A percentile compares a stretch with the other conserved stretches of the same genome.
phyloP scores from a whole-genome alignment of 2,888 invertebrate genomes.

The Eulithis testata region DNA sequence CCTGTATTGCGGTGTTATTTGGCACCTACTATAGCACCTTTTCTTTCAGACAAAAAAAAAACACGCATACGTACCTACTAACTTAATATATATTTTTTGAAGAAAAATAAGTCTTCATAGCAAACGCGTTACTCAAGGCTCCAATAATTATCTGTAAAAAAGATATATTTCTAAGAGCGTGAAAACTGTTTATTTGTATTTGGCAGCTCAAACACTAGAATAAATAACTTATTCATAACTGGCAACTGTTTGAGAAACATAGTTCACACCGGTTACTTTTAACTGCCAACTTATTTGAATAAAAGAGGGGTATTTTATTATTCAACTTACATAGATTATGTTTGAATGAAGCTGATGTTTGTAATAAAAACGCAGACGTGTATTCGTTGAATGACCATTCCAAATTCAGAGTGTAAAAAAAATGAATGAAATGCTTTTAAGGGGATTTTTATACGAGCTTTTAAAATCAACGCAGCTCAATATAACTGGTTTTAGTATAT shows the following conservation, averaged over 20 bases:
- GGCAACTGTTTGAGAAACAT: conserved; percentile 45
- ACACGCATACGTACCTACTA: too few species aligned
- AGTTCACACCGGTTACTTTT: conserved; percentile 34
- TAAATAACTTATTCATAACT: conserved; percentile 25
- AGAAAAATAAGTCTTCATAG: too few species aligned
- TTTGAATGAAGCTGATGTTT: conserved; percentile 26
- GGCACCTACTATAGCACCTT: too few species aligned
- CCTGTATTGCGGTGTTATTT: too few species aligned
- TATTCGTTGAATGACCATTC: conserved; percentile 10
- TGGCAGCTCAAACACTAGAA: neutral
- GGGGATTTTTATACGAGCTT: neutral
- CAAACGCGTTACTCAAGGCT: too few species aligned
- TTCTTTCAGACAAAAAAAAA: too few species aligned
- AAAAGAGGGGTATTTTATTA: conserved; percentile 31
- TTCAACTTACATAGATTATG: conserved; percentile 2
- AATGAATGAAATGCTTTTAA: neutral
- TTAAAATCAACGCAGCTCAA: neutral
- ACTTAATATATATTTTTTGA: too few species aligned
- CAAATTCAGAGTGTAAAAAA: conserved; percentile 4
- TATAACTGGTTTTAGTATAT: neutral
- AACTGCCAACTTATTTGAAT: conserved; percentile 50
- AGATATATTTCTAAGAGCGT: too few species aligned
- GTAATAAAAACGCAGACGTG: conserved; percentile 8
- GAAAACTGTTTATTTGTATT: too few species aligned
- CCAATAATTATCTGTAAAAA: too few species aligned